Evolutionary conservation across 2,888 invertebrate species (phyloP), one percentile per base, ranked within the genome.

Genomic region (Aproaerema taeniolella): DNA sequence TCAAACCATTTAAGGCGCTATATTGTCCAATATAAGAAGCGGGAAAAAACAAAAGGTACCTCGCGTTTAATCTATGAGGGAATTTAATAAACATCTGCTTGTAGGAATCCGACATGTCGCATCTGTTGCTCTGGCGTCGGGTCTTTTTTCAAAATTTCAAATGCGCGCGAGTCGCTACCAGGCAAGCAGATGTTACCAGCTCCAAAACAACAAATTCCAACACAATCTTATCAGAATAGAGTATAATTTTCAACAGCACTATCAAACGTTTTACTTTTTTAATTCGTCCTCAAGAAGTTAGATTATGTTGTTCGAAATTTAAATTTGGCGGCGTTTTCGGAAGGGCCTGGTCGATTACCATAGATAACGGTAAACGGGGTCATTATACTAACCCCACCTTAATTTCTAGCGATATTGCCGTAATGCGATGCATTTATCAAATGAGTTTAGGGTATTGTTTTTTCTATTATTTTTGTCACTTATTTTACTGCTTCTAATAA

Each of bases 21-120:
- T 75, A 77, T 76, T 73, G 73, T 75, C 61, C 72, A 71, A 65
- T 61, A 60, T 61, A 65, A 61, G 56, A 52, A 67, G 43, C 46
- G 51, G 52, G 62, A 73, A 78, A 82, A 85, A 83, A 79, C 74
- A 79, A 78, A 73, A 67, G 70, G 65, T 67, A 73, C 65, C 68
- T 65, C 65, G 57, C 71, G 66, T 69, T 72, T 79, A 79, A 81
- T 79, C 81, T 80, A 82, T 80, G 74, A 72, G 79, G 76, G 77
- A 74, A 70, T 75, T 81, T 80, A 76, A 73, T 75, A 74, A 81
- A 80, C 86, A 86, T 77, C 83, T 86, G 86, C 83, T 76, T 74
- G 65, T 60, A 69, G 72, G 81, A 82, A 81, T 85, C 82, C 81
- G 67, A 71, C 74, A 78, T 77, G 81, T 77, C 78, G 78, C 86